phyloP scores from a whole-genome alignment of 1,140 invertebrate species.

The fruit fly (Drosophila melanogaster) region Release_6_plus_ISO1_MT NT_037436.4:13958001-13958500 shows the following conservation, averaged over 20 bases:
- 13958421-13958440: slow-evolving; percentile 70
- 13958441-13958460: slow-evolving; percentile 42
- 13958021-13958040: slow-evolving; percentile 4
- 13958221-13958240: slow-evolving; percentile 20
- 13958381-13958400: slow-evolving; percentile 27
- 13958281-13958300: slow-evolving; percentile 60
- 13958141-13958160: slow-evolving; percentile 63
- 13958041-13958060: slow-evolving; percentile 31
- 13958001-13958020: slow-evolving; percentile 42
- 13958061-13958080: slow-evolving; percentile 61
- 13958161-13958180: slow-evolving; percentile 16
- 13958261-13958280: slow-evolving; percentile 31
- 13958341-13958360: slow-evolving; percentile 72
- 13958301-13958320: slow-evolving; percentile 78
- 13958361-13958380: slow-evolving; percentile 46
- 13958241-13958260: slow-evolving; percentile 26
- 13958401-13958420: slow-evolving; percentile 24
- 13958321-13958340: slow-evolving; percentile 79
- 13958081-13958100: slow-evolving; percentile 71
- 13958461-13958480: slow-evolving; percentile 14
- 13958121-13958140: slow-evolving; percentile 57
- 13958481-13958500: slow-evolving; percentile 31
- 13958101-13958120: slow-evolving; percentile 55
- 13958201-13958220: slow-evolving; percentile 21
- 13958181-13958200: slow-evolving; percentile 42